A percentile compares a stretch with the other conserved stretches of the same genome.
Conservation (phyloP, 1,140 invertebrate species). For the Nephila pilipes region DNA sequence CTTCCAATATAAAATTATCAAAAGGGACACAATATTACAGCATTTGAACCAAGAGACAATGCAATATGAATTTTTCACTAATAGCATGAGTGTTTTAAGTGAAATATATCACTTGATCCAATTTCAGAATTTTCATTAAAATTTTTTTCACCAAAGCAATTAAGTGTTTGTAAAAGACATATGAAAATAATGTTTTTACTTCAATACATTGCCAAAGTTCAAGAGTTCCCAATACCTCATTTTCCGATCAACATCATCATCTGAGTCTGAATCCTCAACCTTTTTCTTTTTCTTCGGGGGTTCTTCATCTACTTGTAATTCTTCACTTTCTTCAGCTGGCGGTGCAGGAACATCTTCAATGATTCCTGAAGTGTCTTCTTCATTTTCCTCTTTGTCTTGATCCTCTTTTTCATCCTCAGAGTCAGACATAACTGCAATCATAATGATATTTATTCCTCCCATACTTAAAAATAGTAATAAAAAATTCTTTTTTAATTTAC, state of each 20-base stretch:
- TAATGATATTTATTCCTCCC: not conserved
- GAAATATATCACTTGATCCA: too few relatives aligned
- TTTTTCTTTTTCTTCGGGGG: slow-evolving; percentile 45
- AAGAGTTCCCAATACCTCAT: slow-evolving; percentile 57
- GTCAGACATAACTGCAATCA: slow-evolving; percentile 79
- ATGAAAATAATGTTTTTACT: too few relatives aligned
- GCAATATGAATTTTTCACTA: too few relatives aligned
- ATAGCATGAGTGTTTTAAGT: too few relatives aligned
- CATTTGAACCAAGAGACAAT: too few relatives aligned
- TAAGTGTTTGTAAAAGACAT: too few relatives aligned
- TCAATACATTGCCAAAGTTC: not conserved
- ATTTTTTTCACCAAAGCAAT: too few relatives aligned
- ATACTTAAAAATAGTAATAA: not conserved
- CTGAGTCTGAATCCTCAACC: slow-evolving; percentile 75
- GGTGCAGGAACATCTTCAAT: slow-evolving; percentile 72
- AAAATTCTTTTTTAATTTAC: not conserved
- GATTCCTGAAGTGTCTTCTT: slow-evolving; percentile 75
- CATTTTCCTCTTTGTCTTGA: slow-evolving; percentile 77
- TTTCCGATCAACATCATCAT: slow-evolving; percentile 79
- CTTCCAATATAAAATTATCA: too few relatives aligned
- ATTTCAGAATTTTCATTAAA: too few relatives aligned
- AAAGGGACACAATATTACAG: too few relatives aligned
- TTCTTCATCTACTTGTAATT: not conserved
- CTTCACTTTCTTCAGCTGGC: slow-evolving; percentile 39
- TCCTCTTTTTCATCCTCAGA: slow-evolving; percentile 79